These are phyloP conservation scores for Conus ventricosus DNA, from an alignment of 1,140 invertebrate genomes.

Conservation along the genomic window DNA sequence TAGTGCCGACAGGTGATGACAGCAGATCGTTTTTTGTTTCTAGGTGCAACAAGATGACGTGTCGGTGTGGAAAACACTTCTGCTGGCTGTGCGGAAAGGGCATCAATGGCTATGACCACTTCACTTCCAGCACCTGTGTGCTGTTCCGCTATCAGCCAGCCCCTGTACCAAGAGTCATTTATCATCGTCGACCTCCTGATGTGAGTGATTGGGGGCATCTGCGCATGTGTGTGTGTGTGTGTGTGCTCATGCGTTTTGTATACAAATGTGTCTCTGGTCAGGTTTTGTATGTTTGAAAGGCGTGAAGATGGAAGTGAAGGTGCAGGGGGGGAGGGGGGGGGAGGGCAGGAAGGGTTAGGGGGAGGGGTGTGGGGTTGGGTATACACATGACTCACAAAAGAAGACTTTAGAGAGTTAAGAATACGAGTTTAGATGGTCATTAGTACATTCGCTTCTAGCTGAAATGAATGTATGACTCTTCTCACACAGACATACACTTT, in stretches of 20 bases:
- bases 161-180: neutral
- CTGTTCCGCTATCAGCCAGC: neutral
- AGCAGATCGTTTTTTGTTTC: no score
- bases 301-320: no score
- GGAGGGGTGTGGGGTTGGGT: no score
- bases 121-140: constrained; percentile 13
- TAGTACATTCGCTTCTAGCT: no score
- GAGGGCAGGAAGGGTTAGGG: no score
- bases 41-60: constrained; percentile 63
- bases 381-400: no score
- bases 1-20: no score
- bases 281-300: neutral
- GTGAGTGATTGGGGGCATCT: constrained; percentile 23
- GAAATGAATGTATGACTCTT: no score
- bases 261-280: constrained; percentile 4
- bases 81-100: constrained; percentile 58
- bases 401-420: no score
- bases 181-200: constrained; percentile 23
- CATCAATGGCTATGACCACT: constrained; percentile 53
- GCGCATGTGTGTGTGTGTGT: neutral
- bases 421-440: no score
- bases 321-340: no score
- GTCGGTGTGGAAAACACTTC: constrained; percentile 49
- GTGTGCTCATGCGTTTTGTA: neutral
- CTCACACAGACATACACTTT: no score